Evolutionary conservation across 2,888 invertebrate genomes (phyloP), one percentile per base, ranked within the genome.

Genomic region (Toxonevra muliebris): DNA sequence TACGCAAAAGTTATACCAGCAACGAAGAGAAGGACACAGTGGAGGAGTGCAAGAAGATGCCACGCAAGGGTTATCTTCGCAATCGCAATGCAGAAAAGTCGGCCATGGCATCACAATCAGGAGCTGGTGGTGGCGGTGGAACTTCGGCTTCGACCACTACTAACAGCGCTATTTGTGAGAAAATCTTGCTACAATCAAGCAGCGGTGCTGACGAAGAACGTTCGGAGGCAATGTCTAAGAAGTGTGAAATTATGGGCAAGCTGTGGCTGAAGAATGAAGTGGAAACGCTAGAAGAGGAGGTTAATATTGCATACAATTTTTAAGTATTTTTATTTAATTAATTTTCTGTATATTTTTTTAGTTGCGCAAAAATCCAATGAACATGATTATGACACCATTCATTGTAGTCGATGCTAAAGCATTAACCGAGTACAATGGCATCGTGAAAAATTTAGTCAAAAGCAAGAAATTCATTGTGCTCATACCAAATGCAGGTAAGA

Each of bases 191-290:
- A n/a, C 82, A 81, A 59, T 83, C 85, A 4, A 84, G 85, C 72
- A 84, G 84, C 69, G 84, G 84, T 0, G 85, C 84, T 3, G 85
- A 84, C 66, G 84, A 84, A 61, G 85, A 84, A 65, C 83, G 84
- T 30, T 84, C 84, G 5, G 84, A 84, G 64, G 82, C 84, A 0
- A 79, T 80, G 75, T 76, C 81, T 7, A 82, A 82, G 66, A 81
- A 83, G 70, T 84, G 83, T 57, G 85, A 85, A 70, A 79, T 94
- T 63, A 93, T 97, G 90, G 96, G 96, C 2, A 93, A 93, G 76
- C 87, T 97, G 67, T 95, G 97, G 93, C 86, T 97, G 65, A 91
- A 91, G 76, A 93, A 95, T 8, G 96, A 95, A 83, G 96, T 97
- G 17, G 90, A 91, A 55, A 93, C 94, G 71, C 85, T 97, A 72